A percentile compares a stretch with the other conserved stretches of the same genome.
Conservation (phyloP, 1,140 invertebrate species). For the Drosophila chauvacae region DNA sequence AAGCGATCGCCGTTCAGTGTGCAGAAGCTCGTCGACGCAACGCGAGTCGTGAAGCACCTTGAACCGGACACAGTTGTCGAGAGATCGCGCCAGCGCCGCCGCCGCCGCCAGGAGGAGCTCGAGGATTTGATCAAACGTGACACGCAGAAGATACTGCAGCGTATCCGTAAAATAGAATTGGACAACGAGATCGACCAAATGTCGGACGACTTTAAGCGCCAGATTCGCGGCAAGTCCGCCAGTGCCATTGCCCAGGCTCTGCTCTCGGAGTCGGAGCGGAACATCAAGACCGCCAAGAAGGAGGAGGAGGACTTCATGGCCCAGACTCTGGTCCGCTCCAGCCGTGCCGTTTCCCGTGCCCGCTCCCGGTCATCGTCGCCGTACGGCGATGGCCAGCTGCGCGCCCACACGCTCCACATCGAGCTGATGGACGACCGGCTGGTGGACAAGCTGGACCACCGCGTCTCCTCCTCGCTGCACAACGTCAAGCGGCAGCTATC, state of each 20-base stretch:
- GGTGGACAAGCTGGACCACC: conserved; percentile 81
- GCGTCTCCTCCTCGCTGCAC: conserved; percentile 80
- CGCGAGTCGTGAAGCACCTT: conserved; percentile 88
- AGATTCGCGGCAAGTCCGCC: conserved; percentile 89
- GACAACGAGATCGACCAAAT: conserved; percentile 84
- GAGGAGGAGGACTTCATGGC: conserved; percentile 78
- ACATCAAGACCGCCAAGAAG: conserved; percentile 85
- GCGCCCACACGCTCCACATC: conserved; percentile 72
- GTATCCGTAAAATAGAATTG: conserved; percentile 77
- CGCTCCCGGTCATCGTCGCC: conserved; percentile 64
- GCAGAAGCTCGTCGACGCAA: conserved; percentile 88
- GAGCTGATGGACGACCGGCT: conserved; percentile 81
- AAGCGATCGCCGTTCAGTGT: conserved; percentile 89
- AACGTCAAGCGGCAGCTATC: conserved; percentile 83
- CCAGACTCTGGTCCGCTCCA: conserved; percentile 68
- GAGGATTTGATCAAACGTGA: conserved; percentile 84
- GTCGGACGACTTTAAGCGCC: conserved; percentile 86
- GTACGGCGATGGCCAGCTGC: conserved; percentile 44
- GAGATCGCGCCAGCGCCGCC: conserved; percentile 85
- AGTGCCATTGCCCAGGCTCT: conserved; percentile 89
- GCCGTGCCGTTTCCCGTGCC: conserved; percentile 69
- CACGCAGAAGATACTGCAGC: conserved; percentile 84
- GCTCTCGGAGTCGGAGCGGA: conserved; percentile 86
- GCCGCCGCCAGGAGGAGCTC: conserved; percentile 85
- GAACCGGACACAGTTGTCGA: conserved; percentile 86